Evolutionary conservation across 1,140 invertebrate species (phyloP).

Genomic region (Asbolus verrucosus): DNA sequence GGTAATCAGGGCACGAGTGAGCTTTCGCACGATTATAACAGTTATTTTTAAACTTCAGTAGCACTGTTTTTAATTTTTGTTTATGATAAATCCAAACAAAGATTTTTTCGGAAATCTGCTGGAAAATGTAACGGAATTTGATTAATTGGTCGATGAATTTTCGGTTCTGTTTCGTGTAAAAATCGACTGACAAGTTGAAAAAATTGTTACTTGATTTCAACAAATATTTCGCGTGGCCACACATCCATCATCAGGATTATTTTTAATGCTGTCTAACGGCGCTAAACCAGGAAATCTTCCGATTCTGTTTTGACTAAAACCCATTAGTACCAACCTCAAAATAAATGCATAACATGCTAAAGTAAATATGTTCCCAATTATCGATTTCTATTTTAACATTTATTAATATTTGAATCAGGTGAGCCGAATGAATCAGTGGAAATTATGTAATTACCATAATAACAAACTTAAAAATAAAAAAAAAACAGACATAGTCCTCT

Average conservation of each 20-base stretch:
- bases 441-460: not conserved
- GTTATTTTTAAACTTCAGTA: too few relatives aligned
- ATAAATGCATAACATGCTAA: too few relatives aligned
- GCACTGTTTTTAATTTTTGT: too few relatives aligned
- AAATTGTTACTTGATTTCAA: too few relatives aligned
- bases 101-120: constrained; percentile 69
- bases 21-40: too few relatives aligned
- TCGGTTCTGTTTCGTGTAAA: not conserved
- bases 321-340: not conserved
- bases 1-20: too few relatives aligned
- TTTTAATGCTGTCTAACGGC: not conserved
- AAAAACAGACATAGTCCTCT: not conserved
- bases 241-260: not conserved
- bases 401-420: too few relatives aligned
- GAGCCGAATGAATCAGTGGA: too few relatives aligned
- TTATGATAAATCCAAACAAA: too few relatives aligned
- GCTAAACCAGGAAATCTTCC: constrained; percentile 2
- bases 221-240: not conserved
- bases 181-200: too few relatives aligned
- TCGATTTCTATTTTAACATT: too few relatives aligned
- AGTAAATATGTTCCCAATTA: too few relatives aligned
- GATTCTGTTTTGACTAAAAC: not conserved
- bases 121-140: constrained; percentile 79
- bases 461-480: not conserved
- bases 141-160: constrained; percentile 55